Evolutionary conservation across 1,140 invertebrate species (phyloP).

Genomic region (Hermetia illucens): DNA sequence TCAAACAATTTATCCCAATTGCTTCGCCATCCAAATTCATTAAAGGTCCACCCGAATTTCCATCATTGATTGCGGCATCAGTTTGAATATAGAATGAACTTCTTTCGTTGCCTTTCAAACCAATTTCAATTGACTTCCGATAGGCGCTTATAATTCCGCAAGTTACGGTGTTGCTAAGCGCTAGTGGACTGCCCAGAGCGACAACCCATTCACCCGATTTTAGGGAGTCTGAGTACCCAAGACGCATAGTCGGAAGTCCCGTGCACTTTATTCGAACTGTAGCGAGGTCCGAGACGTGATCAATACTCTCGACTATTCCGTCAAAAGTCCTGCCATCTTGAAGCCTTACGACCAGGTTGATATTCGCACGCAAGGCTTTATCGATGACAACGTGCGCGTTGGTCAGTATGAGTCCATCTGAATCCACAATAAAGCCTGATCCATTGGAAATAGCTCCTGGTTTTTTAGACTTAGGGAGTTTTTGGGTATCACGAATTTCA

Average conservation of each 20-base stretch:
- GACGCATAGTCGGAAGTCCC: constrained; percentile 56
- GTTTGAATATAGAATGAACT: constrained; percentile 93
- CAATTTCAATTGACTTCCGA: constrained; percentile 65
- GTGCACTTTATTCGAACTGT: constrained; percentile 60
- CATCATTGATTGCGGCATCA: constrained; percentile 88
- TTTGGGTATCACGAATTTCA: constrained; percentile 58
- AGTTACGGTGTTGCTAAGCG: constrained; percentile 76
- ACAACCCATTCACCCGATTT: constrained; percentile 78
- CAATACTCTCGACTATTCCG: constrained; percentile 69
- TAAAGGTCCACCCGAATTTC: constrained; percentile 90
- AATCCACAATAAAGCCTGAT: constrained; percentile 79
- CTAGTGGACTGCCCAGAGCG: constrained; percentile 75
- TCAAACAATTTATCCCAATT: constrained; percentile 94
- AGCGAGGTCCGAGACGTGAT: constrained; percentile 72
- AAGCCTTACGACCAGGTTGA: constrained; percentile 45
- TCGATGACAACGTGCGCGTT: constrained; percentile 89
- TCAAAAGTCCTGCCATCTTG: constrained; percentile 41
- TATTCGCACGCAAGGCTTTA: constrained; percentile 53
- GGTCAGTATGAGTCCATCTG: constrained; percentile 81
- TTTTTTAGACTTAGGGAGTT: constrained; percentile 39
- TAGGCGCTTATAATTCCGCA: constrained; percentile 70
- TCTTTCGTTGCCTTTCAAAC: constrained; percentile 62
- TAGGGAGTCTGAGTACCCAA: constrained; percentile 57
- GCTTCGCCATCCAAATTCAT: constrained; percentile 88
- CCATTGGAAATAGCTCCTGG: constrained; percentile 59